Base-by-base conservation (phyloP, 2,888 invertebrate genomes). In the Caradrina kadenii region DNA sequence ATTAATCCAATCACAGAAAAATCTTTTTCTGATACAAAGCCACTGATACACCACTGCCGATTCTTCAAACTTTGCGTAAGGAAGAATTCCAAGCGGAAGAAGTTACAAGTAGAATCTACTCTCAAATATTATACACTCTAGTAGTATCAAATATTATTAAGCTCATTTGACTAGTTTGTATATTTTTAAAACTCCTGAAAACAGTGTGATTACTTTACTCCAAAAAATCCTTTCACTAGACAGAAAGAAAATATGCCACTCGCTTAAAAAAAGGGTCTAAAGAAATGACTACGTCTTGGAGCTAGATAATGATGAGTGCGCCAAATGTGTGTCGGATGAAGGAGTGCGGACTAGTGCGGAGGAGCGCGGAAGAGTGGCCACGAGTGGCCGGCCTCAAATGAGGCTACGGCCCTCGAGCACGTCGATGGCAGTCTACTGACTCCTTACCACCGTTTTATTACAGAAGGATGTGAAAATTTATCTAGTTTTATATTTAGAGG, bases 361-460 rank as follows among this genome's bases (percentile, higher is more conserved):
- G 62, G 45, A 61, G 17, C 45, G 52, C 67, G 56, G 63, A 63
- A 60, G 65, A 69, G 76, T 78, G 78, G 64, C 73, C 73, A 63
- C 76, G 63, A 83, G 83, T 62, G 80, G 59, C 66, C 53, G 53
- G 77, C 31, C 73, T 80, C 75, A 84, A 88, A 86, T 86, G 88
- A 87, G 87, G 86, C 72, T 84, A 79, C 72, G 71, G 64, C 82
- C 69, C 87, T 87, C 79, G 61, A 81, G 79, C 79, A 73, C 79
- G 84, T 74, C 76, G 81, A 79, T 65, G 72, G 61, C 63, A 66
- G 42, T 17, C 71, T 80, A 55, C 52, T 50, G 42, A 70, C 80
- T 73, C 56, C 55, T 82, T 69, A 56, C 56, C 42, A 71, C 52
- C 56, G 63, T 70, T 76, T 76, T 72, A 70, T 72, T 71, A 73